Evolutionary conservation across 30 jellyfish, hydroid and myxozoan genomes (phyloP).

Genomic region (Aurelia coerulea): DNA sequence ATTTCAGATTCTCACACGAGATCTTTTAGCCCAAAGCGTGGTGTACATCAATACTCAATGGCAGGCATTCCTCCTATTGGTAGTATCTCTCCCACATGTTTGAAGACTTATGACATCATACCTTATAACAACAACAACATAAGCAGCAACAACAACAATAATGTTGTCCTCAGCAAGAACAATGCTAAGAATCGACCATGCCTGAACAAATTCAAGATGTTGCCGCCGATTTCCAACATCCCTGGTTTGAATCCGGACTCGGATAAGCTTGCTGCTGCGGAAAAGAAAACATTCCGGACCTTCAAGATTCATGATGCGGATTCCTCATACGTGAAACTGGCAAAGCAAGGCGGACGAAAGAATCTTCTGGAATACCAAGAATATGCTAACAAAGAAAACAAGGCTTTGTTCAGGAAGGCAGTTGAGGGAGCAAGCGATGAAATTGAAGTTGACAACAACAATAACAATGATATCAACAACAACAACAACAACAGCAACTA

Average conservation of each 20-base stretch:
- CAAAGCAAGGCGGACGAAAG: conserved; percentile 73
- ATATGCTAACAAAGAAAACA: conserved; percentile 13
- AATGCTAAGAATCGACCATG: not conserved
- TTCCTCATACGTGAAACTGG: conserved; percentile 63
- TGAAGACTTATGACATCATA: not conserved
- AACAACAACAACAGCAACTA: conserved; percentile 2
- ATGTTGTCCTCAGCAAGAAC: conserved; percentile 8
- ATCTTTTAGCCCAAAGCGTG: not conserved
- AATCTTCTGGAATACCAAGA: conserved; percentile 66
- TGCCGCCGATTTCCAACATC: conserved; percentile 75
- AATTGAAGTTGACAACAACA: conserved; percentile 1
- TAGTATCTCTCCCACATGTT: conserved; percentile 8
- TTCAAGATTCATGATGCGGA: conserved; percentile 58
- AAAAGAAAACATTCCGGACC: conserved; percentile 81
- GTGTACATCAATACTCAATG: conserved; percentile 43
- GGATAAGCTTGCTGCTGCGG: conserved; percentile 76
- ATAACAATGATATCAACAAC: conserved; percentile 5
- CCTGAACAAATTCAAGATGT: conserved; percentile 36
- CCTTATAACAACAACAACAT: not conserved
- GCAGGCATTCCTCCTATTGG: conserved; percentile 57
- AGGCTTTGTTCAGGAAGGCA: conserved; percentile 9
- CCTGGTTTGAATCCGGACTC: conserved; percentile 98
- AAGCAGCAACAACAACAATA: conserved; percentile 1
- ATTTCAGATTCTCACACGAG: too few species aligned
- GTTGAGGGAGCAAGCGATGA: not conserved